Conservation (phyloP, 1,140 invertebrate genomes). For the Marisa cornuarietis region DNA sequence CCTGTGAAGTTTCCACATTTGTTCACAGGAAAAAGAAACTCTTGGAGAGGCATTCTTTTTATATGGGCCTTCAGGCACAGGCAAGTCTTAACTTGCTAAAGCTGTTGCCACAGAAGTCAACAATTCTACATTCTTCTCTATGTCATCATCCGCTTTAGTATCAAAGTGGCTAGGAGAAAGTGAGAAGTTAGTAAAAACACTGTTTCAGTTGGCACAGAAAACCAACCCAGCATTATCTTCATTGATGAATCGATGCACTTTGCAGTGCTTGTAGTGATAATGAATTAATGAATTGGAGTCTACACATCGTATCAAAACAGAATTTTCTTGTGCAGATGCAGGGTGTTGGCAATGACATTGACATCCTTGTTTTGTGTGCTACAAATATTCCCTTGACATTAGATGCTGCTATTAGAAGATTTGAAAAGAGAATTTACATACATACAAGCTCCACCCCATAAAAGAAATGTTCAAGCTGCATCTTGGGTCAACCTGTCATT, state of each 20-base stretch:
- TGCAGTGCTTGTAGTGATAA: conserved; percentile 98
- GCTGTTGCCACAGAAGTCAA: conserved; percentile 99
- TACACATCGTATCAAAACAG: conserved; percentile 97
- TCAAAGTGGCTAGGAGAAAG: conserved; percentile 99
- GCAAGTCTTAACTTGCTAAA: conserved; percentile 99
- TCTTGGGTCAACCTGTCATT: conserved; percentile 89
- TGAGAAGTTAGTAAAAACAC: conserved; percentile 96
- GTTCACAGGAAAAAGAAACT: conserved; percentile 75
- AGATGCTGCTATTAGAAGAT: conserved; percentile 93
- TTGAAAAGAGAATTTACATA: conserved; percentile 99
- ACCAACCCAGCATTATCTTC: conserved; percentile 99
- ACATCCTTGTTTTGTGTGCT: conserved; percentile 94
- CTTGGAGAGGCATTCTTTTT: conserved; percentile 78
- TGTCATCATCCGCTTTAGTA: conserved; percentile 97
- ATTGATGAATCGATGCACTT: conserved; percentile 99
- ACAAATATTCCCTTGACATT: conserved; percentile 99
- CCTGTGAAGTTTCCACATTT: conserved; percentile 99
- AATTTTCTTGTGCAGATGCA: conserved; percentile 99
- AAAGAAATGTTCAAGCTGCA: conserved; percentile 95
- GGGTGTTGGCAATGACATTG: conserved; percentile 95
- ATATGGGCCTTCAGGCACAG: conserved; percentile 99
- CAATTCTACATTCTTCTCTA: conserved; percentile 99
- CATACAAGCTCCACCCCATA: conserved; percentile 91
- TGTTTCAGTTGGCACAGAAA: conserved; percentile 94
- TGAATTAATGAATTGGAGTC: conserved; percentile 99